phyloP scores from a whole-genome alignment of 2,888 invertebrate genomes.

The Taphrorychus bicolor region DNA sequence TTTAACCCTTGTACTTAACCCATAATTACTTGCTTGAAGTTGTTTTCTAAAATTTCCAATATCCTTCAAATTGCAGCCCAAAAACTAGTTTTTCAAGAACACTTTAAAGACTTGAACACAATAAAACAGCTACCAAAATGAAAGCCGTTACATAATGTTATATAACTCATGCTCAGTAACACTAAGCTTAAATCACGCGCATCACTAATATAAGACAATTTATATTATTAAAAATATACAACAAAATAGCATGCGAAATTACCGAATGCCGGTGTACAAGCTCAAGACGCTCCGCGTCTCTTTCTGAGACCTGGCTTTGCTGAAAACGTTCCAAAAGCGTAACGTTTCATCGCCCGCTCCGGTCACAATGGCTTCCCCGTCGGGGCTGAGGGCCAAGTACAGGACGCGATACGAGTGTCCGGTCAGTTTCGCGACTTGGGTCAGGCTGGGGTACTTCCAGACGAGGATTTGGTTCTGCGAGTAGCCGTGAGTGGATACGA shows the following conservation, averaged over 20 bases:
- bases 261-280: constrained; percentile 88
- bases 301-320: constrained; percentile 93
- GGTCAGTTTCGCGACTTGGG: constrained; percentile 95
- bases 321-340: constrained; percentile 99
- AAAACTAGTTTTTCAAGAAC: too few species aligned
- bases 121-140: too few species aligned
- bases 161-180: too few species aligned
- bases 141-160: too few species aligned
- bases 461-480: constrained; percentile 98
- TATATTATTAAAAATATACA: background rate
- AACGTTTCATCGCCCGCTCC: constrained; percentile 99
- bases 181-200: background rate
- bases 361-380: constrained; percentile 98
- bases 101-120: too few species aligned
- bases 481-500: constrained; percentile 98
- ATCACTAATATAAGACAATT: background rate
- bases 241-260: constrained; percentile 35
- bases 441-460: constrained; percentile 98
- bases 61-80: too few species aligned
- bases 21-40: too few species aligned
- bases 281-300: constrained; percentile 94
- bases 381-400: constrained; percentile 95
- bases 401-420: constrained; percentile 95
- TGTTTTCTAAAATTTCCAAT: too few species aligned
- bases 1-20: too few species aligned